phyloP scores from a whole-genome alignment of 2,888 invertebrate species.

The Eucera pruinosa region DNA sequence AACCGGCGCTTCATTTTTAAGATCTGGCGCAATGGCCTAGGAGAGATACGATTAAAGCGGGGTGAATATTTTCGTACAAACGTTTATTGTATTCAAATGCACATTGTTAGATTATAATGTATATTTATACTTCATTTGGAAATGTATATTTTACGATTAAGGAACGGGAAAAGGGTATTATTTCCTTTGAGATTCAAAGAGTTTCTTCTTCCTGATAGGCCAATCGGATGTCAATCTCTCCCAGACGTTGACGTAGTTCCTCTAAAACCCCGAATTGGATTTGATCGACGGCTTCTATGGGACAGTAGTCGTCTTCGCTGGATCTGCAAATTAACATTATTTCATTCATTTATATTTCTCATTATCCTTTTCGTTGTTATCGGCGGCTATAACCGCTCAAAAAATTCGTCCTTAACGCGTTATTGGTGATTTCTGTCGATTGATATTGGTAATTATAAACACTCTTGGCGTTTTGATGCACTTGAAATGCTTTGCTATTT shows the following conservation, averaged over 20 bases:
- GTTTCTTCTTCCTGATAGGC: constrained; percentile 73
- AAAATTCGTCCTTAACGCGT: too few relatives aligned
- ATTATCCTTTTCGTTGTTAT: too few relatives aligned
- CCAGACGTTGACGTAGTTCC: constrained; percentile 84
- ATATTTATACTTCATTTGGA: too few relatives aligned
- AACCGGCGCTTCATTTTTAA: background rate
- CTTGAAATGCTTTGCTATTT: too few relatives aligned
- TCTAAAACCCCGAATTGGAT: constrained; percentile 90
- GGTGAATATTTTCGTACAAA: constrained; percentile 6
- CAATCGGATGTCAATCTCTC: constrained; percentile 73
- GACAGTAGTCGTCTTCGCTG: constrained; percentile 95
- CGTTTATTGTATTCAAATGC: constrained; percentile 32
- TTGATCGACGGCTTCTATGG: constrained; percentile 91
- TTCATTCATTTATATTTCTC: too few relatives aligned
- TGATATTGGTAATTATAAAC: too few relatives aligned
- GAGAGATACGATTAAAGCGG: constrained; percentile 18
- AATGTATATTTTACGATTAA: too few relatives aligned
- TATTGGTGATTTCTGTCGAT: too few relatives aligned
- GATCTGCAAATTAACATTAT: constrained; percentile 85
- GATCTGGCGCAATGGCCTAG: background rate
- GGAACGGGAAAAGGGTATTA: background rate
- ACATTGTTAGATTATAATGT: background rate
- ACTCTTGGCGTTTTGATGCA: too few relatives aligned
- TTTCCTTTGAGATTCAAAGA: constrained; percentile 24
- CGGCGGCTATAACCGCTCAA: too few relatives aligned